Conservation (phyloP, 2,888 invertebrate species). For the Clivina fossor region DNA sequence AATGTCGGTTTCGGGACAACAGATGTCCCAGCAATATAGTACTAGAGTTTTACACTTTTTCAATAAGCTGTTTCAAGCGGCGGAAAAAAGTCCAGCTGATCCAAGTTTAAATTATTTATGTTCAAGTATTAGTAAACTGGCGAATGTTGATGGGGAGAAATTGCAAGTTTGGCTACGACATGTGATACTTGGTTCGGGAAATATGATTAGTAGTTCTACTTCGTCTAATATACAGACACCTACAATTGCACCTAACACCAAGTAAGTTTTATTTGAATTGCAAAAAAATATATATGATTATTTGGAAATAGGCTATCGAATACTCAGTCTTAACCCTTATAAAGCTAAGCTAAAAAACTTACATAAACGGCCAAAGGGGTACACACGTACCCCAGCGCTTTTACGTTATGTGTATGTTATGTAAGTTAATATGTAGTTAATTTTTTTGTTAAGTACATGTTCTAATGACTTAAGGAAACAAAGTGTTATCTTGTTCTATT, state of each 20-base stretch:
- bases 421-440: too few relatives aligned
- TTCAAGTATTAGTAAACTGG: conserved; percentile 66
- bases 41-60: conserved; percentile 80
- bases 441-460: too few relatives aligned
- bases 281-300: too few relatives aligned
- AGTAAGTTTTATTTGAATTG: conserved; percentile 21
- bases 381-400: too few relatives aligned
- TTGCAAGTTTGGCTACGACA: conserved; percentile 68
- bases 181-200: conserved; percentile 62
- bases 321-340: too few relatives aligned
- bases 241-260: conserved; percentile 51
- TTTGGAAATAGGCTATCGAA: too few relatives aligned
- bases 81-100: conserved; percentile 64
- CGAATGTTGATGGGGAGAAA: conserved; percentile 63
- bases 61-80: conserved; percentile 68
- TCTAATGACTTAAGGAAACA: too few relatives aligned
- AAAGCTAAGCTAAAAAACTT: too few relatives aligned
- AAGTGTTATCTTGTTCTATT: too few relatives aligned
- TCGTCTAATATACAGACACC: conserved; percentile 58
- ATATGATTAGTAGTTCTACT: conserved; percentile 52
- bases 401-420: too few relatives aligned
- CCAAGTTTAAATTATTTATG: conserved; percentile 67
- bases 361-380: too few relatives aligned
- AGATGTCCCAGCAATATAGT: conserved; percentile 70
- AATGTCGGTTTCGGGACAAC: conserved; percentile 76